Evolutionary conservation across 2,888 invertebrate species (phyloP).

Genomic region (Candidula unifasciata): DNA sequence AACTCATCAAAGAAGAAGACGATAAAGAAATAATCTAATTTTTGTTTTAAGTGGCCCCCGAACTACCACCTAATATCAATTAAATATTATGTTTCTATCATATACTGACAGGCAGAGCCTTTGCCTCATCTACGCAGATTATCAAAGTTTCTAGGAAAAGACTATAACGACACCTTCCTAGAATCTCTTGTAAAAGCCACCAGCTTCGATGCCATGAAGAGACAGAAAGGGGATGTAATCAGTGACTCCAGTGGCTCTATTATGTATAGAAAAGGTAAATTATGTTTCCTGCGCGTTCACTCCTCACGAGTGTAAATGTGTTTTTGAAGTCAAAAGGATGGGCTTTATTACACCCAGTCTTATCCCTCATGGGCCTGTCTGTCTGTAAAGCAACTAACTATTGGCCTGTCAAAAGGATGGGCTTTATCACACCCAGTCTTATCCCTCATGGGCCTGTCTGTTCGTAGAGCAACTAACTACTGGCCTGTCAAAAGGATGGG

Average conservation of each 20-base stretch:
- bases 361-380: too few species aligned
- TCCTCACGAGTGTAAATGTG: too few species aligned
- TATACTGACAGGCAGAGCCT: neutral
- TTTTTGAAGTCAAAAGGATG: neutral
- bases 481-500: neutral
- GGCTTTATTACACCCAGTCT: too few species aligned
- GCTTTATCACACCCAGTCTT: too few species aligned
- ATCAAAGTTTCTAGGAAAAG: conserved; percentile 44
- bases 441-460: too few species aligned
- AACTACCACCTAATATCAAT: neutral
- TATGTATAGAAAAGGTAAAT: conserved; percentile 48
- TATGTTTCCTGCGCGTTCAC: too few species aligned
- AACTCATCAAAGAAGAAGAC: too few species aligned
- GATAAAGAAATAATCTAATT: too few species aligned
- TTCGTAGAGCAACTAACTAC: neutral
- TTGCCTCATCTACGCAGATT: conserved; percentile 7
- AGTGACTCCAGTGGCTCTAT: conserved; percentile 23
- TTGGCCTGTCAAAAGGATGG: neutral
- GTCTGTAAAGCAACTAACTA: neutral
- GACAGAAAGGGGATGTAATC: conserved; percentile 40
- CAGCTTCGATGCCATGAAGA: conserved; percentile 47
- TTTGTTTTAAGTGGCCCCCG: neutral
- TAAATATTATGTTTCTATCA: neutral
- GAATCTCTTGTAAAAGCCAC: conserved; percentile 41
- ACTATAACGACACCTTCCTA: conserved; percentile 40